Percentiles rank a stretch among this genome's conserved stretches.
Evolutionary conservation across 2,888 invertebrate species (phyloP).

Genomic region (Asteroscopus sphinx): DNA sequence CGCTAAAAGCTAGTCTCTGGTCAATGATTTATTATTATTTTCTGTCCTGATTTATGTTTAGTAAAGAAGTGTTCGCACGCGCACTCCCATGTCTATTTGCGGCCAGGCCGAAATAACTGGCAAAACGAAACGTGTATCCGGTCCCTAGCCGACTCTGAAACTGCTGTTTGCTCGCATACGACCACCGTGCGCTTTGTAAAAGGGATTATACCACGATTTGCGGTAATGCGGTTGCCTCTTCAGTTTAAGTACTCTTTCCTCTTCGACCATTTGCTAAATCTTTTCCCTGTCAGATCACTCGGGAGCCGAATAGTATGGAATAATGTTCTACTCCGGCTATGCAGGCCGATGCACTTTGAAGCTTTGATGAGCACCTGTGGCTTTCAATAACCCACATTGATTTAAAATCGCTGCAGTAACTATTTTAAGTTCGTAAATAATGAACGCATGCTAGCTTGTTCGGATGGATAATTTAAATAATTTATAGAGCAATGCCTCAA

Average conservation of each 20-base stretch:
- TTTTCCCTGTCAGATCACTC: conserved; percentile 72
- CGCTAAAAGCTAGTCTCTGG: conserved; percentile 66
- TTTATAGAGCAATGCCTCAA: conserved; percentile 37
- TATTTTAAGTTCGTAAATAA: conserved; percentile 54
- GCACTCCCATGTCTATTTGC: conserved; percentile 77
- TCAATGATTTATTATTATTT: conserved; percentile 75
- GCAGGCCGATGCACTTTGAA: conserved; percentile 66
- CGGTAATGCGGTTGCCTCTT: conserved; percentile 75
- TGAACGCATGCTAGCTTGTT: conserved; percentile 33
- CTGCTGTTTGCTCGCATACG: conserved; percentile 65
- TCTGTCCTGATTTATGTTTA: conserved; percentile 72
- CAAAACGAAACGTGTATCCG: conserved; percentile 79
- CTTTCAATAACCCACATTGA: conserved; percentile 69
- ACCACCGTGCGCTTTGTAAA: conserved; percentile 69
- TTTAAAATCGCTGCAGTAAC: conserved; percentile 58
- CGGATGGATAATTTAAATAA: conserved; percentile 37
- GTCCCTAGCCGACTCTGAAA: conserved; percentile 66
- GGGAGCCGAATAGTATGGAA: conserved; percentile 58
- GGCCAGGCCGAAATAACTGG: conserved; percentile 79
- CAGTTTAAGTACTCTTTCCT: conserved; percentile 65
- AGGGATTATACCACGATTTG: conserved; percentile 79
- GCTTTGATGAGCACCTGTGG: conserved; percentile 69
- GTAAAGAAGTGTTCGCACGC: conserved; percentile 74
- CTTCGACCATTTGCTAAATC: conserved; percentile 76
- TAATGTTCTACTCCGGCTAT: conserved; percentile 63